Evolutionary conservation across 2,797 vertebrate genomes (phyloP), one percentile per base, ranked within the genome.

Genomic region (Periparus ater): DNA sequence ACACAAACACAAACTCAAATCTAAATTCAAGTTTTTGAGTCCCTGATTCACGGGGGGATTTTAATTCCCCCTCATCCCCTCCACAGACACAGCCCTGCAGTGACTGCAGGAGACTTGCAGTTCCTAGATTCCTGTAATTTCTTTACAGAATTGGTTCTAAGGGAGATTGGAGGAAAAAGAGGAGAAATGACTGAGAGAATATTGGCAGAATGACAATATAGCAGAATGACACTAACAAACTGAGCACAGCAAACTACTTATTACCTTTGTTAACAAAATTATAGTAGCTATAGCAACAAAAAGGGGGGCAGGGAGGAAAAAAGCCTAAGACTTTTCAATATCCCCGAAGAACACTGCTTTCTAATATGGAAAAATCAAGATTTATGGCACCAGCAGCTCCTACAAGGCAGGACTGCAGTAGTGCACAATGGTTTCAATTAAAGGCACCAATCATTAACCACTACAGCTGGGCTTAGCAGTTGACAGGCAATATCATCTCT

Each of bases 391-490:
- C 88, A 91, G 77, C 66, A 83, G 68, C 75, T 96, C 93, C 75
- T 92, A 72, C 30, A 90, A 85, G 66, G 74, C 86, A 85, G 36
- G 47, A 40, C 63, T 92, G 36, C 51, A 95, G 79, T n/a, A 65
- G 40, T 63, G 42, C 81, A 95, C 84, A 88, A 60, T 81, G 65
- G 58, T 94, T 96, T 89, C 86, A 95, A 61, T 96, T 93, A 96
- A 89, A 89, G 83, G 36, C 90, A 95, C 15, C 2, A 85, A 95
- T 88, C 83, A 88, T 91, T 91, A 95, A 89, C 72, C 68, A 83
- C 34, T 48, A 42, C 61, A 96, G 77, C 89, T 88, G 76, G 70
- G 57, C 63, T 88, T 62, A 66, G 78, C 61, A 85, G 61, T 4
- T 90, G 87, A 89, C 95, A 93, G 76, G 73, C 73, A 90, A 17